Evolutionary conservation across 1,140 invertebrate species (phyloP), one percentile per base, ranked within the genome.

Genomic region (Platyscapa corneri): DNA sequence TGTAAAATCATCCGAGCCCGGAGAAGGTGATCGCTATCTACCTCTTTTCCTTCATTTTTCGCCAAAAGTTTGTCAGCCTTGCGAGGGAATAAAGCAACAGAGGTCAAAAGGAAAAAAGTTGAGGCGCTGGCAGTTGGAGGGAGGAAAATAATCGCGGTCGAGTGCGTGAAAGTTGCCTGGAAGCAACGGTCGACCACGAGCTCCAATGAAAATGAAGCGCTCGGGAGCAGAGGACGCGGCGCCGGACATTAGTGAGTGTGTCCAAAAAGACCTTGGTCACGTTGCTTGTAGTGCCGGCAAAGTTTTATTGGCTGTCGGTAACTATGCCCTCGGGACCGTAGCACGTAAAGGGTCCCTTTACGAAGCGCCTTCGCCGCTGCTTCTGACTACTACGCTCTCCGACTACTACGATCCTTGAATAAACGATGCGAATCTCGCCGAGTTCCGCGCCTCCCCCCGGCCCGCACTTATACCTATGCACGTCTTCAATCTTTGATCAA

Each of bases 281-380:
- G 81, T 86, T 30, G 18, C 18, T 20, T 60, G 42, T 49, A 79
- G 79, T 84, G 86, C 87, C 84, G 56, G 82, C 53, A 87, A 86
- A 87, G 87, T 89, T 89, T 88, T 89, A 89, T 88, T 88, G 87
- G 86, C 84, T 83, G 84, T 85, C 75, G 78, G 86, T 87, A 86
- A 88, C 83, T 84, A 87, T 86, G 42, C 89, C 86, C 88, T 27
- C 56, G 86, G 76, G 37, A 74, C 67, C 30, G 7, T 34, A 32
- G 88, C 86, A 56, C 46, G 46, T 37, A 53, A 42, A 42, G 16
- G 42, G 39, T 14, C 67, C 67, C 67, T 60, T 75, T 75, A 74
- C 67, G 83, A 88, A 87, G 81, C 84, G 84, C 37, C n/a, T 86
- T 23, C 39, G 30, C 81, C 49, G 16, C 16, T 81, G 16, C 18